A percentile compares a stretch with the other conserved stretches of the same genome.
phyloP scores from a whole-genome alignment of 2,113 vertebrate genomes.

The Notarius lentiginosus region DNA sequence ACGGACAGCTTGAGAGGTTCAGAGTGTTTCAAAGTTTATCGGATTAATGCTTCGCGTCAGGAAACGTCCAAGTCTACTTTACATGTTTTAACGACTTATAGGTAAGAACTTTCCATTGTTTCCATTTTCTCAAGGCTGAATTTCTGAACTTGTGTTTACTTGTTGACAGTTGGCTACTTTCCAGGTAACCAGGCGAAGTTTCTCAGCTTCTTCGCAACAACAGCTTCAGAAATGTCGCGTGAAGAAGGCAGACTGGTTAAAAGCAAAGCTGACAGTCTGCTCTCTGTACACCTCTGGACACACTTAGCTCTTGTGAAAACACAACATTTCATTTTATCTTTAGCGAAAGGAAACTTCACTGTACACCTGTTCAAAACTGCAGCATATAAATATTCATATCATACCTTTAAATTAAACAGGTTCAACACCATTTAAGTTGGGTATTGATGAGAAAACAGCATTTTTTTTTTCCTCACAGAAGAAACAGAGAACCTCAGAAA shows the following conservation, averaged over 20 bases:
- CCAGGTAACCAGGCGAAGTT: not conserved
- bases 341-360: not conserved
- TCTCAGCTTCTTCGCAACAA: not conserved
- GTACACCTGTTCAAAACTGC: not conserved
- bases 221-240: not conserved
- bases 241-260: not conserved
- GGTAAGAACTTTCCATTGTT: slow-evolving; percentile 26
- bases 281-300: not conserved
- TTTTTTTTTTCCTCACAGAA: no score
- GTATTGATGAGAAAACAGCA: not conserved
- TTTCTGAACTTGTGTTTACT: not conserved
- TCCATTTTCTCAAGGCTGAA: not conserved
- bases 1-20: not conserved
- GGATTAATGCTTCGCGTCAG: not conserved
- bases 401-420: not conserved
- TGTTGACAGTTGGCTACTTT: not conserved
- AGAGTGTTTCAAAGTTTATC: not conserved
- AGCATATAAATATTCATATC: not conserved
- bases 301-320: not conserved
- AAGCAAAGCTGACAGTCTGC: not conserved
- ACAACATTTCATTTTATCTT: not conserved
- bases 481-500: not conserved
- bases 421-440: no score
- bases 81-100: not conserved
- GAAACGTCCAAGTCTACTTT: not conserved